A percentile compares a stretch with the other conserved stretches of the same genome.
phyloP scores from a whole-genome alignment of 2,113 vertebrate genomes.

The Amblyopsis rosae region DNA sequence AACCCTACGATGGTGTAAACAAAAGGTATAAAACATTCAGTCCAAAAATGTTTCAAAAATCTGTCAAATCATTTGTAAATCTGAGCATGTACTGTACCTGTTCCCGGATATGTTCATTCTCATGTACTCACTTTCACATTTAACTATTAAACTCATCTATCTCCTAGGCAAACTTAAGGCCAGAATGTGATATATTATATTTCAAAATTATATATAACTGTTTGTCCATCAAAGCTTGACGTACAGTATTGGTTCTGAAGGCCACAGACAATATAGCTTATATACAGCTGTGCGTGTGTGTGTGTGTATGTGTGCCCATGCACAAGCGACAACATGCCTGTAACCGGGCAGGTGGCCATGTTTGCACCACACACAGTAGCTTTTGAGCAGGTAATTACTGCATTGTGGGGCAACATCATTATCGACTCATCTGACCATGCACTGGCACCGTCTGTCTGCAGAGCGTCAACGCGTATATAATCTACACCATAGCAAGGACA shows the following conservation, averaged over 20 bases:
- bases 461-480: no score
- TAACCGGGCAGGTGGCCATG: slow-evolving; percentile 30
- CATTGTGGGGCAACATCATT: no score
- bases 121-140: slow-evolving; percentile 5
- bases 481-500: no score
- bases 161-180: slow-evolving; percentile 16
- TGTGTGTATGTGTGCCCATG: background rate
- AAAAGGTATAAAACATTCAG: background rate
- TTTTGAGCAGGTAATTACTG: no score
- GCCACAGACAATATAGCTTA: no score
- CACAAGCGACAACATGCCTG: background rate
- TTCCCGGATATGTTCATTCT: background rate
- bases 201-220: slow-evolving; percentile 17
- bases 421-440: no score
- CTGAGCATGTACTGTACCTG: background rate
- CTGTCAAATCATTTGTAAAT: background rate
- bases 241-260: no score
- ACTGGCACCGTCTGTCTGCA: no score
- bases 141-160: slow-evolving; percentile 4
- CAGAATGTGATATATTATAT: background rate
- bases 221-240: background rate
- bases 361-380: no score
- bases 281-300: slow-evolving; percentile 4
- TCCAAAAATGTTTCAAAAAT: background rate
- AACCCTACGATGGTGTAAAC: no score